Evolutionary conservation across 92 coral and sea anemone genomes (phyloP).

Genomic region (Metridium senile): DNA sequence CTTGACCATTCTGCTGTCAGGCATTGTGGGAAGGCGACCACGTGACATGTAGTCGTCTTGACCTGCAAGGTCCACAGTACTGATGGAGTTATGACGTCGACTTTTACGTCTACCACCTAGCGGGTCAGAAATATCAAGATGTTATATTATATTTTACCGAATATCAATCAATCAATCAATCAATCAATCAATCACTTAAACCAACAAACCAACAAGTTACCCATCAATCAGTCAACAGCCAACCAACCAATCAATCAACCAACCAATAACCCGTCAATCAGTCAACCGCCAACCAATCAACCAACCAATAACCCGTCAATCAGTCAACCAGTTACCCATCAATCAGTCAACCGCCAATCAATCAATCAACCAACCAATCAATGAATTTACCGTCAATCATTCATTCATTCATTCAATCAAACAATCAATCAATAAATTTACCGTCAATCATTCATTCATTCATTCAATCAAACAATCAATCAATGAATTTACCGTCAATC

Average conservation of each 20-base stretch:
- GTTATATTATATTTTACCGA: too few relatives aligned
- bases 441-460: neutral
- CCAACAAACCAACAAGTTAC: neutral
- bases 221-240: neutral
- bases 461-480: too few relatives aligned
- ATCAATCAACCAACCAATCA: neutral
- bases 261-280: too few relatives aligned
- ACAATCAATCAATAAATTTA: too few relatives aligned
- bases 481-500: too few relatives aligned
- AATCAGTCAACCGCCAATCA: too few relatives aligned
- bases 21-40: conserved; percentile 12
- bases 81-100: conserved; percentile 91
- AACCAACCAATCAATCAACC: neutral
- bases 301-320: too few relatives aligned
- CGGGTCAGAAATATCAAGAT: neutral
- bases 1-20: conserved; percentile 42
- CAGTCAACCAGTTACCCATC: too few relatives aligned
- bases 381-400: too few relatives aligned
- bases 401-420: too few relatives aligned
- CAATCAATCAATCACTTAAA: too few relatives aligned
- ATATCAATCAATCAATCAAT: too few relatives aligned
- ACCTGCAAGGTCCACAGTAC: conserved; percentile 59
- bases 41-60: neutral
- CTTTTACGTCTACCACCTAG: conserved; percentile 94
- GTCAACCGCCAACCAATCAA: neutral